phyloP scores from a whole-genome alignment of 2,113 vertebrate genomes.

The Melanerpes aurifrons region DNA sequence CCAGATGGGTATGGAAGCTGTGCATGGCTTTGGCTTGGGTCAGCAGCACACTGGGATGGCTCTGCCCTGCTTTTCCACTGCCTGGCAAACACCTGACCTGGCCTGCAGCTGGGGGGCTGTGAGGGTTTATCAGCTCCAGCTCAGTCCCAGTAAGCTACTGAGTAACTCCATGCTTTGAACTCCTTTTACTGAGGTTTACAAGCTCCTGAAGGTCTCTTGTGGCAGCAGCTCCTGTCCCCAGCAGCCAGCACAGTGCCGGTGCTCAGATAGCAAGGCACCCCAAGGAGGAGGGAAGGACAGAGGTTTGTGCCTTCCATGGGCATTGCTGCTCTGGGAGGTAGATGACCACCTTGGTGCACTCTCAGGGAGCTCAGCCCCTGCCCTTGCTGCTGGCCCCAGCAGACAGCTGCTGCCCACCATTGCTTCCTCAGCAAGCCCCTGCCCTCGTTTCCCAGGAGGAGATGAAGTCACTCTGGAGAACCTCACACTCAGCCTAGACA shows the following conservation, averaged over 20 bases:
- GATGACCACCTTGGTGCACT: neutral
- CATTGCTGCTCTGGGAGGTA: neutral
- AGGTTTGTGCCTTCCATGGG: neutral
- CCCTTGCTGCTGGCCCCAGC: accelerated
- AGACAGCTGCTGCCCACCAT: neutral
- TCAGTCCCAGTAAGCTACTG: too few species aligned
- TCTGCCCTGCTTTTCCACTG: neutral
- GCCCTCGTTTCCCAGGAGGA: neutral
- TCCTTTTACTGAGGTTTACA: too few species aligned
- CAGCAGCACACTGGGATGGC: neutral
- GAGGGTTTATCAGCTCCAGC: too few species aligned
- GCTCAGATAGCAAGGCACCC: neutral
- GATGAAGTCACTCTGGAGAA: slow-evolving; percentile 38
- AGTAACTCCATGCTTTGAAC: too few species aligned
- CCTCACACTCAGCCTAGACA: neutral
- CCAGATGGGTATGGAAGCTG: neutral
- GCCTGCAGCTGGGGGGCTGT: too few species aligned
- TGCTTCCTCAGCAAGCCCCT: neutral
- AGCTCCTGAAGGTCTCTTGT: too few species aligned
- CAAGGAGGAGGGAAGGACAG: neutral
- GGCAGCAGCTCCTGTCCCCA: too few species aligned
- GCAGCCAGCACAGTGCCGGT: too few species aligned
- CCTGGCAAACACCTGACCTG: neutral
- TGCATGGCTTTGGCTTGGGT: neutral
- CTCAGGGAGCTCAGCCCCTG: neutral